These are phyloP conservation scores for Rhadina sibilatrix DNA, from an alignment of 2,113 vertebrate species.

Conservation along the genomic window DNA sequence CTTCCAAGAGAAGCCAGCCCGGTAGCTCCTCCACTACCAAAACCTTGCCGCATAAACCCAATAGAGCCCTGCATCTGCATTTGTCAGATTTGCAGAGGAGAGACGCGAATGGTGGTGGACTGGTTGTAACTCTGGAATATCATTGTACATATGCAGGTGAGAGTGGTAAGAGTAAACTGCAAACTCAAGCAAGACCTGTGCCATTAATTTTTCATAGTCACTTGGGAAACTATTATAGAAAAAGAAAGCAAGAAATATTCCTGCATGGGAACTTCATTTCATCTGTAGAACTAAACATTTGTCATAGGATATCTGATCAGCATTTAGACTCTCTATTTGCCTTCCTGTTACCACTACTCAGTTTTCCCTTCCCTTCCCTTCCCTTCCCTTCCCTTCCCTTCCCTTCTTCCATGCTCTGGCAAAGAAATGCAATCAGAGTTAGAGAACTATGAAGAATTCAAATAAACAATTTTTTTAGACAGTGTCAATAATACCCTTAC, in stretches of 20 bases:
- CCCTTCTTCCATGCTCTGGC: neutral
- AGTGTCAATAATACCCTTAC: neutral
- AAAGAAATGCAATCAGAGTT: neutral
- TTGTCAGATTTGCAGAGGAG: neutral
- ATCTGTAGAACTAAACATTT: neutral
- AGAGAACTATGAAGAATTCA: neutral
- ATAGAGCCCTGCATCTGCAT: neutral
- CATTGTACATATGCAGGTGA: accelerated
- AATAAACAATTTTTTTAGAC: neutral
- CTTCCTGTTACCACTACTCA: neutral
- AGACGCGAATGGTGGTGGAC: neutral
- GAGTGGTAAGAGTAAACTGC: neutral
- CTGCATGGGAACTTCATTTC: neutral
- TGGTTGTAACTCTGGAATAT: neutral
- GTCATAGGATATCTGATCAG: neutral
- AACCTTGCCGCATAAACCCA: accelerated
- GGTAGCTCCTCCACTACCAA: neutral
- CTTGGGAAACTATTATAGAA: neutral
- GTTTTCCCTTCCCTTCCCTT: neutral
- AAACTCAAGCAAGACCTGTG: neutral
- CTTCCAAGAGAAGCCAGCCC: neutral
- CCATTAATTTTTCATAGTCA: neutral
- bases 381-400: too few species aligned
- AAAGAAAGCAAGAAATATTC: neutral
- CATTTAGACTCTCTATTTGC: neutral